phyloP scores from a whole-genome alignment of 2,113 vertebrate genomes.

The Hippocampus zosterae region DNA sequence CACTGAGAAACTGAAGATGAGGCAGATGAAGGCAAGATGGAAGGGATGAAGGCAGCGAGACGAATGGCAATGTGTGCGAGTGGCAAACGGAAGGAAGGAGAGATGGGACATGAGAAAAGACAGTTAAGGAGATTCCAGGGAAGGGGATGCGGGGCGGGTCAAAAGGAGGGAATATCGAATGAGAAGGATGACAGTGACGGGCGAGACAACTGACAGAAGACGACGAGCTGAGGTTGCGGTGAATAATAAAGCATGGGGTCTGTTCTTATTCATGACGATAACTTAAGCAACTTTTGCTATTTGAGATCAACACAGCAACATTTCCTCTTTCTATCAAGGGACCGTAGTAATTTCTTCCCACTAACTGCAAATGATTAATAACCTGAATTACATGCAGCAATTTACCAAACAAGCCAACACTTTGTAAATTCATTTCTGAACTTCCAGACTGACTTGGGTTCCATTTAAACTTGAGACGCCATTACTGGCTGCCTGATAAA shows the following conservation, averaged over 20 bases:
- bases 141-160: conserved; percentile 2
- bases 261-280: background rate
- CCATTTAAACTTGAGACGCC: conserved; percentile 18
- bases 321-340: background rate
- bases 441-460: conserved; percentile 3
- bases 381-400: background rate
- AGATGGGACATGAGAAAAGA: background rate
- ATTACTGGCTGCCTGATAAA: conserved; percentile 23
- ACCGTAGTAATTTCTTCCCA: background rate
- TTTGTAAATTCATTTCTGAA: conserved; percentile 7
- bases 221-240: background rate
- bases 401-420: background rate
- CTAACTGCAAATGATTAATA: background rate
- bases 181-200: conserved; percentile 20
- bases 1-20: conserved; percentile 23
- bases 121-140: conserved; percentile 10
- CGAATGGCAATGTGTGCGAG: conserved; percentile 18
- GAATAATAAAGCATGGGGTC: background rate
- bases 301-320: background rate
- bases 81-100: conserved; percentile 18
- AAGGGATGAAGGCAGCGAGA: conserved; percentile 15
- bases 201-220: conserved; percentile 6
- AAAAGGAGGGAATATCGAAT: conserved; percentile 8
- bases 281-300: background rate
- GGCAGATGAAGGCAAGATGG: conserved; percentile 31